phyloP scores from a whole-genome alignment of 2,888 invertebrate genomes.

The Drosophila conformis region DNA sequence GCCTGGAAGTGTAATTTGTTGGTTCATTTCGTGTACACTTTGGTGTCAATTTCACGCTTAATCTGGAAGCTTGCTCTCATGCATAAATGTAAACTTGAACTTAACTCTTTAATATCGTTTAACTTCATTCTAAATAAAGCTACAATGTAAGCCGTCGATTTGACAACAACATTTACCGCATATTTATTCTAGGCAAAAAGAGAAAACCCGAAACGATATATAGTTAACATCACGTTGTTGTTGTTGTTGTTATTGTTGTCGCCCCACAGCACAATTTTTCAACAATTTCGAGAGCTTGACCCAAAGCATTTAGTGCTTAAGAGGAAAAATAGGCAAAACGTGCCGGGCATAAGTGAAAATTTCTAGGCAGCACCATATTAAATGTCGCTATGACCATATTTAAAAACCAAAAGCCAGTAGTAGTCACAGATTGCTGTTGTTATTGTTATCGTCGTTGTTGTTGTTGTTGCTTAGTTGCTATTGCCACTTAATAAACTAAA shows the following conservation, averaged over 20 bases:
- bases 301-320: constrained; percentile 69
- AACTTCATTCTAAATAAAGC: not conserved
- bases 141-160: not conserved
- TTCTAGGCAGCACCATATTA: constrained; percentile 63
- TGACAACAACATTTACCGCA: constrained; percentile 13
- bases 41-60: not conserved
- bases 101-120: not conserved
- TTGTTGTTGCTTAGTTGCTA: constrained; percentile 13
- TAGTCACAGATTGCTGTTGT: constrained; percentile 59
- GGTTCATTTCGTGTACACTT: not conserved
- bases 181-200: constrained; percentile 49
- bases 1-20: accelerated
- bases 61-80: not conserved
- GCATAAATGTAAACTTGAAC: not conserved
- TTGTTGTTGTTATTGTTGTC: not conserved
- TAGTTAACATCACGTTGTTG: constrained; percentile 15
- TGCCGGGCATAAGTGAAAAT: constrained; percentile 77
- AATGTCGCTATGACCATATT: constrained; percentile 69
- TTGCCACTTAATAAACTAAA: constrained; percentile 74
- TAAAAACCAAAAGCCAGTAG: constrained; percentile 51
- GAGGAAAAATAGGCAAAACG: constrained; percentile 74
- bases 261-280: constrained; percentile 43
- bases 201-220: constrained; percentile 55
- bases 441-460: constrained; percentile 13
- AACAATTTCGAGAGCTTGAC: constrained; percentile 65